These are phyloP conservation scores for Spilogale gracilis DNA, from an alignment of 2,113 vertebrate genomes.

Conservation along the genomic window DNA sequence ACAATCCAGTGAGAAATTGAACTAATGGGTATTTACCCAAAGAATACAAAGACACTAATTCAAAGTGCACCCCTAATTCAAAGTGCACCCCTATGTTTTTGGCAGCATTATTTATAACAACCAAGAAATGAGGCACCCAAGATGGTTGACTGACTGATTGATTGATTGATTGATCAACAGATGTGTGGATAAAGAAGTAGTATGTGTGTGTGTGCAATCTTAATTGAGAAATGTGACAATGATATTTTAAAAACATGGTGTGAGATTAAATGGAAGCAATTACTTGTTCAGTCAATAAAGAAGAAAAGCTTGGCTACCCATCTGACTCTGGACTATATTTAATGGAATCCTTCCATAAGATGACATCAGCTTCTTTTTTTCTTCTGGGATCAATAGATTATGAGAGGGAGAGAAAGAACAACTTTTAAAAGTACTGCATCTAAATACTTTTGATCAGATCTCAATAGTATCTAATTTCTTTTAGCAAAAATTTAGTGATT, in stretches of 20 bases:
- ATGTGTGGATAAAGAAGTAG: background rate
- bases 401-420: background rate
- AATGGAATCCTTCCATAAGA: constrained; percentile 89
- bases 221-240: background rate
- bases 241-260: background rate
- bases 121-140: background rate
- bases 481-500: constrained; percentile 57
- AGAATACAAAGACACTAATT: background rate
- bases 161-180: background rate
- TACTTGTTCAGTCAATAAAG: constrained; percentile 92
- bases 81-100: background rate
- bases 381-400: constrained; percentile 88
- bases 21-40: background rate
- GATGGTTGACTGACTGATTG: no score
- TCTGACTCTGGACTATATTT: constrained; percentile 90
- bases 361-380: constrained; percentile 90
- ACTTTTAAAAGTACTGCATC: constrained; percentile 43
- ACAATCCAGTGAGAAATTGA: background rate
- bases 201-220: background rate
- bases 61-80: background rate
- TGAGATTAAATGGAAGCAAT: background rate
- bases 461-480: constrained; percentile 51
- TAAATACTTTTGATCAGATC: constrained; percentile 59
- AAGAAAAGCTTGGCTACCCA: constrained; percentile 91
- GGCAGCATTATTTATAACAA: background rate